These are phyloP conservation scores for Syrphus vitripennis DNA, from an alignment of 2,888 invertebrate species.

Conservation along the genomic window DNA sequence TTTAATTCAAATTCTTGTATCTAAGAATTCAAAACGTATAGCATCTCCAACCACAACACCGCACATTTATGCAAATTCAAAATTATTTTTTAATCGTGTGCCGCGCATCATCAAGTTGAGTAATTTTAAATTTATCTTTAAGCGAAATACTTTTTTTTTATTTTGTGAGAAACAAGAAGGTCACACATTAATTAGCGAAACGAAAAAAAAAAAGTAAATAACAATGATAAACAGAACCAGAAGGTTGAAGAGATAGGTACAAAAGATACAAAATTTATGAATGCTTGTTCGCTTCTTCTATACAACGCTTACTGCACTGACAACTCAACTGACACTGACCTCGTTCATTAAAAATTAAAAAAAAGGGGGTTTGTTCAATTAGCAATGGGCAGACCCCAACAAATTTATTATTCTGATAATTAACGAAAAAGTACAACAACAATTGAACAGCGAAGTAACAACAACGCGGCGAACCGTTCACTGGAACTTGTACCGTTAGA, in stretches of 20 bases:
- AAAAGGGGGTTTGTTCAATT: conserved; percentile 51
- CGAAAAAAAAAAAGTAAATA: conserved; percentile 17
- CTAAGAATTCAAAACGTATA: not conserved
- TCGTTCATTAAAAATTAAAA: conserved; percentile 48
- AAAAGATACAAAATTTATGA: conserved; percentile 34
- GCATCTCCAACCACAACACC: not conserved
- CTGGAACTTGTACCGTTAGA: conserved; percentile 61
- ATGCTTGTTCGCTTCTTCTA: not conserved
- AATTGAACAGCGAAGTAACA: conserved; percentile 20
- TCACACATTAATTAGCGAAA: conserved; percentile 18
- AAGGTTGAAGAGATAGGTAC: conserved; percentile 6
- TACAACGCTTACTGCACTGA: not conserved
- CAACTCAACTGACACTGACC: conserved; percentile 56
- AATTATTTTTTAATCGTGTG: not conserved
- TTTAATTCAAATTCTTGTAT: not conserved
- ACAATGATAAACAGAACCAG: conserved; percentile 27
- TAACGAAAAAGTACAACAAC: not conserved
- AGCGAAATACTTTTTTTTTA: not conserved
- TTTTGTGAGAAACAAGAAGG: conserved; percentile 34
- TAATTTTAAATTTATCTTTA: not conserved
- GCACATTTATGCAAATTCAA: not conserved
- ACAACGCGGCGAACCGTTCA: conserved; percentile 47
- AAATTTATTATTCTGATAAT: not conserved
- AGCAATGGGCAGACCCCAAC: conserved; percentile 8
- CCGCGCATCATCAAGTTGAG: not conserved